Evolutionary conservation across 37 sponge, comb jelly and placozoan genomes (phyloP), one percentile per base, ranked within the genome.

Genomic region (Beroe forskalii): DNA sequence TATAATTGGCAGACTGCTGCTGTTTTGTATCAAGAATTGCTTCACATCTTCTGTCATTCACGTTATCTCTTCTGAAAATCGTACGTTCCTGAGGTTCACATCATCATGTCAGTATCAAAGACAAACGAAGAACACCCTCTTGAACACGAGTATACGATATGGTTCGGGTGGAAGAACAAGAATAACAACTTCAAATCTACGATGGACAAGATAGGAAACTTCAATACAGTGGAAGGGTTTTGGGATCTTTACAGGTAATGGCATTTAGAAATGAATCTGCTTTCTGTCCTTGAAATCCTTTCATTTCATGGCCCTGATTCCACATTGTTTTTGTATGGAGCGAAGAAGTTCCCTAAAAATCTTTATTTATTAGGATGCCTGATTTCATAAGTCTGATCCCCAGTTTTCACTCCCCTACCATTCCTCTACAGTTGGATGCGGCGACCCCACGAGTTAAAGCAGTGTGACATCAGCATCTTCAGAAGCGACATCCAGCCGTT

Each of bases 381-480:
- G n/a, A n/a, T n/a, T n/a, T n/a, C n/a, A n/a, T n/a, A n/a, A n/a
- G n/a, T n/a, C n/a, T n/a, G n/a, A n/a, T n/a, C n/a, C n/a, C n/a
- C n/a, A n/a, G n/a, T n/a, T n/a, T n/a, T n/a, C n/a, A n/a, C n/a
- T n/a, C 67, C 28, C 67, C 6, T 25, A 25, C 28, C 28, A 8
- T n/a, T 93, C 6, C 76, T 89, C 44, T 95, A 94, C 90, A 93
- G 92, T 93, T 91, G 93, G 89, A 91, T 95, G 91, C 86, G 91
- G 0, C 75, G 93, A 38, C 97, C 95, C 0, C 62, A 61, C 89
- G 94, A 95, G 20, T 93, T 97, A 25, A 41, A 90, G 6, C 94
- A 91, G 42, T 92, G 92, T 90, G 95, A 95, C 60, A 92, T 97
- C 66, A 96, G 95, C 63, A 28, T 97, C 31, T 97, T 97, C 91